phyloP scores from a whole-genome alignment of 2,888 invertebrate species.

The Cyrtodaria siliqua region DNA sequence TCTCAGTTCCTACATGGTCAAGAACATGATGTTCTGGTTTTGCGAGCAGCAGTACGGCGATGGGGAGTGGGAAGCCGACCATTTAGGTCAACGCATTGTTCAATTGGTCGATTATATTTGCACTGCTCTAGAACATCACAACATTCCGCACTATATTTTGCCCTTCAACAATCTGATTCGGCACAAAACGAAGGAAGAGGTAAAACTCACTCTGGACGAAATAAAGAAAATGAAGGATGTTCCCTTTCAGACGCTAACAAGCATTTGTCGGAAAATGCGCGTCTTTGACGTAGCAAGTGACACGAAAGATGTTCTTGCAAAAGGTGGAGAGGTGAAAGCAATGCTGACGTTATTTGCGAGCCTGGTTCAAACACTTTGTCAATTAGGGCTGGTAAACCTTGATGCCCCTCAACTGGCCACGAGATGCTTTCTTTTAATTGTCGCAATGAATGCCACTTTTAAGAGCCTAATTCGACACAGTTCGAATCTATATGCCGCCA shows the following conservation, averaged over 20 bases:
- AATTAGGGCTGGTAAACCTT: slow-evolving; percentile 33
- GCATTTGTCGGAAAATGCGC: slow-evolving; percentile 35
- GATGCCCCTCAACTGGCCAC: slow-evolving; percentile 12
- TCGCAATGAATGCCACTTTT: slow-evolving; percentile 34
- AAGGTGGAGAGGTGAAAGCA: slow-evolving; percentile 26
- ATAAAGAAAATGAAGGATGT: slow-evolving; percentile 9
- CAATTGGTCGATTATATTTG: slow-evolving; percentile 54
- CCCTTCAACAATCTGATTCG: slow-evolving; percentile 54
- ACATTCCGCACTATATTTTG: slow-evolving; percentile 57
- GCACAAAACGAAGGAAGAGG: slow-evolving; percentile 37
- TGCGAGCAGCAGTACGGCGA: slow-evolving; percentile 55
- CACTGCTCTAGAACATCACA: slow-evolving; percentile 38
- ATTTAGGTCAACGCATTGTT: slow-evolving; percentile 43
- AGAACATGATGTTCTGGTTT: slow-evolving; percentile 65
- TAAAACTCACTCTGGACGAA: slow-evolving; percentile 33
- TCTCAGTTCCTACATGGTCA: slow-evolving; percentile 60
- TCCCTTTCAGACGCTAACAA: slow-evolving; percentile 19
- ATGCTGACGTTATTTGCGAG: slow-evolving; percentile 41
- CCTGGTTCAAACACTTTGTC: slow-evolving; percentile 40
- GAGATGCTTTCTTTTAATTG: slow-evolving; percentile 35
- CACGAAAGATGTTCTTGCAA: background rate
- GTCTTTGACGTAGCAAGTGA: slow-evolving; percentile 19
- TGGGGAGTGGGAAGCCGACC: slow-evolving; percentile 38
- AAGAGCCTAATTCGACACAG: slow-evolving; percentile 20
- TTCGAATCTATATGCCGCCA: slow-evolving; percentile 39